Base-by-base conservation (phyloP, 1,140 invertebrate genomes). In the Bilobella aurantiaca region DNA sequence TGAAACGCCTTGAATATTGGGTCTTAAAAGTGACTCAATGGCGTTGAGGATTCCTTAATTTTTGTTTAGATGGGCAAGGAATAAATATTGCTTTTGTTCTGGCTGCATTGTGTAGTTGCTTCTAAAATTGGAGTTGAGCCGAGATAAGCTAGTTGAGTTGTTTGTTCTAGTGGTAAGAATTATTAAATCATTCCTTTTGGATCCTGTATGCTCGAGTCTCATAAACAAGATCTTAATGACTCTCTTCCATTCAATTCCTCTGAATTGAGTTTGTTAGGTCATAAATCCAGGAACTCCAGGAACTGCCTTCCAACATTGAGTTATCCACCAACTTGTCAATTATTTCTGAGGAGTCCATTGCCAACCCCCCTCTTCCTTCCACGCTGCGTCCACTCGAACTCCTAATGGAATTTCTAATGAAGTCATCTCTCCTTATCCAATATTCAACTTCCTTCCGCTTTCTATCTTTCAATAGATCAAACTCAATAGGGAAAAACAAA, bases 211-310 rank as follows among this genome's bases (percentile, higher is more conserved):
- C n/a, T n/a, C n/a, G n/a, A 23, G 49, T 53, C 49, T 53, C 49
- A 23, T 53, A 53, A 53, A 53, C 49, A 53, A 53, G 49, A 53
- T 53, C 49, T 16, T 53, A 53, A 53, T 53, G 49, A 23, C 23
- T 53, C 8, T 53, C 8, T 3, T 53, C 23, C 49, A 42, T 42
- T 42, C 34, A 53, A 53, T 23, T 53, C 23, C 49, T n/a, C n/a
- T n/a, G n/a, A 53, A 53, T 53, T 53, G 8, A 23, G 25, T 23
- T 12, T 12, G 23, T 12, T 5, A 23, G 23, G 49, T 53, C 49
- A 53, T 53, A 53, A 53, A 53, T 53, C 25, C 18, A 42, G 34
- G 18, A 42, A 42, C 8, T 42, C 8, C 8, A 53, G 49, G 5
- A 53, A 53, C 12, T 53, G 12, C 49, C 12, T 5, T 23, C 3